Evolutionary conservation across 2,888 invertebrate species (phyloP).

Genomic region (Yponomeuta plumbellus): DNA sequence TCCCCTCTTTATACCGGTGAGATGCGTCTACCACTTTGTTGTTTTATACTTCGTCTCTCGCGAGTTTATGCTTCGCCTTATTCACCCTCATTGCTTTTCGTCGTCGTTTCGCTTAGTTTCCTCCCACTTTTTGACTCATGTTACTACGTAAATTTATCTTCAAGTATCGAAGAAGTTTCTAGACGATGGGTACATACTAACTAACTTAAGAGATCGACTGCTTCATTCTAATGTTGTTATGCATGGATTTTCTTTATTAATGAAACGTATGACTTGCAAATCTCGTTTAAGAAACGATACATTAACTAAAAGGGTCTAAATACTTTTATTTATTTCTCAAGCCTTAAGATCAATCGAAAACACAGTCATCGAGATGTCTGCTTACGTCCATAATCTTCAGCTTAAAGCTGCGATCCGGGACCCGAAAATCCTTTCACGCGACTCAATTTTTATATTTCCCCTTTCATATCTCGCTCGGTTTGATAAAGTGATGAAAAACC

Average conservation of each 20-base stretch:
- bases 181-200: conserved; percentile 1
- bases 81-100: conserved; percentile 64
- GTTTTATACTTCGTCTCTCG: conserved; percentile 71
- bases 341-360: neutral
- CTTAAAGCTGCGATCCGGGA: neutral
- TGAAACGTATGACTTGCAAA: neutral
- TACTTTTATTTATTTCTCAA: neutral
- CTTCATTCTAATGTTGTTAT: neutral
- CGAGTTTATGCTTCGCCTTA: conserved; percentile 62
- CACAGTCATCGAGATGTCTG: neutral
- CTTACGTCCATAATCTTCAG: neutral
- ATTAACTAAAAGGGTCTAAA: neutral
- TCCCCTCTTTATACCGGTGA: conserved; percentile 60
- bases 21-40: conserved; percentile 73
- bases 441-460: neutral
- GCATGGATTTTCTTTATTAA: neutral
- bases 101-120: conserved; percentile 66
- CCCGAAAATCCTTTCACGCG: conserved; percentile 3
- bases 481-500: conserved; percentile 15
- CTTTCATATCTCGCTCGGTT: neutral
- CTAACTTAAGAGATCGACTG: neutral
- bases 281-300: neutral
- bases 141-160: conserved; percentile 69
- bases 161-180: conserved; percentile 19
- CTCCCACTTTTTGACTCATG: conserved; percentile 67